phyloP scores from a whole-genome alignment of 2,113 vertebrate genomes.

The Aramus guarauna region DNA sequence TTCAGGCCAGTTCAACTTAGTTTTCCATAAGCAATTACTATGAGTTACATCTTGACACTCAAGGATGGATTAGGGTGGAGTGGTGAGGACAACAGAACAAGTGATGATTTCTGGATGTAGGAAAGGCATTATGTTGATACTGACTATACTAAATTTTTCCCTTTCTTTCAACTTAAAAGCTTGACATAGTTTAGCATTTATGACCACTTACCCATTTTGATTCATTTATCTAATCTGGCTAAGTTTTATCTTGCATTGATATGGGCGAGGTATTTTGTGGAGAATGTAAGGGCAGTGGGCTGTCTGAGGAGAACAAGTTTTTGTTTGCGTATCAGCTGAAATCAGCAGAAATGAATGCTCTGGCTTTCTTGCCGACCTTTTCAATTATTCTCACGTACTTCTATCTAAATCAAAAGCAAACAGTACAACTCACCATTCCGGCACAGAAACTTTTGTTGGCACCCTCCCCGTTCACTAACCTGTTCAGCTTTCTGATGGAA shows the following conservation, averaged over 20 bases:
- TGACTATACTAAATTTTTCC: background rate
- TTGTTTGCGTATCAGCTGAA: background rate
- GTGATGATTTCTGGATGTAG: background rate
- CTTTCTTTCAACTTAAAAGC: background rate
- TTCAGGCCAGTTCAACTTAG: background rate
- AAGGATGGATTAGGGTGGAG: background rate
- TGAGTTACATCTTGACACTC: background rate
- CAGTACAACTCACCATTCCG: background rate
- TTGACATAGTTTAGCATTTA: background rate
- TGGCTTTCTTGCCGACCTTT: background rate
- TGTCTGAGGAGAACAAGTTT: background rate
- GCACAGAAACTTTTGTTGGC: background rate
- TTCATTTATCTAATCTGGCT: background rate
- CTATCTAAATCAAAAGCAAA: background rate
- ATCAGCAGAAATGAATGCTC: background rate
- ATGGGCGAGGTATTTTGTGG: background rate
- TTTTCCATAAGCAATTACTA: background rate
- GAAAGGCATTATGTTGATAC: background rate
- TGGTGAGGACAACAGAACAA: background rate
- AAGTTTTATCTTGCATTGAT: background rate
- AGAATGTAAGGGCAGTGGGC: background rate
- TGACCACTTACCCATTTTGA: background rate
- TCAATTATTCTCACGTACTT: background rate
- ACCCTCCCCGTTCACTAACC: slow-evolving; percentile 69
- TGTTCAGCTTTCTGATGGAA: slow-evolving; percentile 98